These are phyloP conservation scores for fruit fly (Drosophila melanogaster) DNA, from an alignment of 1,140 invertebrate species.

Conservation along the genomic window DNA sequence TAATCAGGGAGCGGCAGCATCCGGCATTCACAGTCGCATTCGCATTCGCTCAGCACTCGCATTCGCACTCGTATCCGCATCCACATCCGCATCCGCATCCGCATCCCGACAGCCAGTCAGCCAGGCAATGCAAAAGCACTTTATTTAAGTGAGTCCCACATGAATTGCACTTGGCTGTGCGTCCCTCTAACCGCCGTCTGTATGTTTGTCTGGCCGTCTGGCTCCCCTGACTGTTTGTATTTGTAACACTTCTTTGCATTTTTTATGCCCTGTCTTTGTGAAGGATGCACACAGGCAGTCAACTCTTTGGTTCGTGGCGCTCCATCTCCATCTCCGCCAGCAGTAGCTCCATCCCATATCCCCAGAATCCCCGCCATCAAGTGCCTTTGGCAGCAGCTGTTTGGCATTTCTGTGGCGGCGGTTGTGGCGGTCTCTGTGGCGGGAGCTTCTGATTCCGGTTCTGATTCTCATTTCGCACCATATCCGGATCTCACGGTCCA, in stretches of 20 bases:
- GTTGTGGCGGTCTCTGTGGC: conserved; percentile 38
- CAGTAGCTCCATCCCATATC: conserved; percentile 25
- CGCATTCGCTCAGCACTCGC: conserved; percentile 55
- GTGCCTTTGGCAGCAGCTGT: conserved; percentile 68
- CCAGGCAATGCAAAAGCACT: conserved; percentile 83
- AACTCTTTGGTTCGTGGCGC: conserved; percentile 15
- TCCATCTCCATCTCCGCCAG: conserved; percentile 20
- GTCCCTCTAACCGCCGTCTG: conserved; percentile 18
- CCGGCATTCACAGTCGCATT: conserved; percentile 45
- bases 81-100: conserved; percentile 30
- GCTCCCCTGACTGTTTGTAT: conserved; percentile 68
- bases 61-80: conserved; percentile 20
- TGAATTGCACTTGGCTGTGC: conserved; percentile 77
- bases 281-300: conserved; percentile 51
- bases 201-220: conserved; percentile 30
- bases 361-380: conserved; percentile 29
- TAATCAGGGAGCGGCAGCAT: conserved; percentile 69
- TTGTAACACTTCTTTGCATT: conserved; percentile 79
- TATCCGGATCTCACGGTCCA: conserved; percentile 16
- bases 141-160: conserved; percentile 84
- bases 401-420: conserved; percentile 55
- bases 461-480: conserved; percentile 8
- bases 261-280: conserved; percentile 68
- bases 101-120: conserved; percentile 54
- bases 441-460: conserved; percentile 22